phyloP scores from a whole-genome alignment of 2,113 vertebrate species.

The Tachuris rubrigastra region DNA sequence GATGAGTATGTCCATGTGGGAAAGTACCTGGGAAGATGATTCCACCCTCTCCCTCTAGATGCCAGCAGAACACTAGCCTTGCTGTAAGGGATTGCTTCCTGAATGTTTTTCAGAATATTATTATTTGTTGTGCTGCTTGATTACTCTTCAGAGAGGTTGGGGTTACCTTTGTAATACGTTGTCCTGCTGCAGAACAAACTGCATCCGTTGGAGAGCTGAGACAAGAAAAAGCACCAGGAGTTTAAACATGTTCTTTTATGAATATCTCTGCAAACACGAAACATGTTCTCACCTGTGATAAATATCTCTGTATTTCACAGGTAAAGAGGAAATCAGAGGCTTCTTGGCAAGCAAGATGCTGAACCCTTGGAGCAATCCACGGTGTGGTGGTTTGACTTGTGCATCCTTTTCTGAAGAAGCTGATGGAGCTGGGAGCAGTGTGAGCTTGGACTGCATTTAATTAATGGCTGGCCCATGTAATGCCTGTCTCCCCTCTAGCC shows the following conservation, averaged over 20 bases:
- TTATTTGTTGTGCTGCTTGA: not conserved
- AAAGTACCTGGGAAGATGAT: not conserved
- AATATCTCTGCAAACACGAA: rapidly evolving
- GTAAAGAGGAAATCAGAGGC: not conserved
- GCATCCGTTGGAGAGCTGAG: not conserved
- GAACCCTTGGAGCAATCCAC: not conserved
- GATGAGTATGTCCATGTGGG: not conserved
- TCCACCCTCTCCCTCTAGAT: slow-evolving; percentile 44
- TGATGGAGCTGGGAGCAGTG: not conserved
- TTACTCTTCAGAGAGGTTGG: not conserved
- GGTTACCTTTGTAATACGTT: not conserved
- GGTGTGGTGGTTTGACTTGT: not conserved
- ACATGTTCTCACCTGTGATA: not conserved
- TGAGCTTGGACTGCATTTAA: not conserved
- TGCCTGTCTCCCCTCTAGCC: not conserved
- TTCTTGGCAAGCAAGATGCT: not conserved
- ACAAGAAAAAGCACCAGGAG: not conserved
- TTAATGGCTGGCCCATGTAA: not conserved
- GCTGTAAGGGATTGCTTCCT: not conserved
- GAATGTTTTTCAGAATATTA: not conserved
- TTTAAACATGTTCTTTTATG: not conserved
- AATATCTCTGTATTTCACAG: not conserved
- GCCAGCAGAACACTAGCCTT: slow-evolving; percentile 27
- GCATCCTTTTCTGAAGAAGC: not conserved
- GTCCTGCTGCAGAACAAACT: not conserved